Conservation (phyloP, 2,888 invertebrate genomes). For the Orthosia cruda region DNA sequence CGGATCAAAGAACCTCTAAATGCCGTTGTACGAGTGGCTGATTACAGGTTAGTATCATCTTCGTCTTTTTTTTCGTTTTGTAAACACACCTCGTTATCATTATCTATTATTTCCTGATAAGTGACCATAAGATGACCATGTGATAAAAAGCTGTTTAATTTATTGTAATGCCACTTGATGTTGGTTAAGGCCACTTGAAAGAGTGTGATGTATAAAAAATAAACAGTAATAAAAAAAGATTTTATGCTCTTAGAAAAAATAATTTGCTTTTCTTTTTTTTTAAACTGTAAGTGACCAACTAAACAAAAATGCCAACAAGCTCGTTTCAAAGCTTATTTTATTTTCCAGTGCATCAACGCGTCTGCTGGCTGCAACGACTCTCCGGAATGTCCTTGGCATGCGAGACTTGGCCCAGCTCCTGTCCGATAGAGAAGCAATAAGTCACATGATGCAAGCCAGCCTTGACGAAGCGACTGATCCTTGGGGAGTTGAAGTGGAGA, state of each 20-base stretch:
- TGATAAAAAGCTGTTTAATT: neutral
- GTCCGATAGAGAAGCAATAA: slow-evolving; percentile 97
- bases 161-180: neutral
- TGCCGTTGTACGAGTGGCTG: slow-evolving; percentile 94
- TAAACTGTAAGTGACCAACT: neutral
- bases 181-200: too few relatives aligned
- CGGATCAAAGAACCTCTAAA: slow-evolving; percentile 95
- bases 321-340: slow-evolving; percentile 9
- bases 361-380: slow-evolving; percentile 96
- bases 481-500: slow-evolving; percentile 98
- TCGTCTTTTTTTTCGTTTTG: neutral
- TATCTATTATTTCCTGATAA: neutral
- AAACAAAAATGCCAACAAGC: neutral
- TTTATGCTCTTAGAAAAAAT: slow-evolving; percentile 20
- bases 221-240: neutral
- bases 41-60: slow-evolving; percentile 91
- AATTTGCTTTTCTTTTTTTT: too few relatives aligned
- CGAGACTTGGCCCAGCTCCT: slow-evolving; percentile 97
- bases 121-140: too few relatives aligned
- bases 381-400: slow-evolving; percentile 98
- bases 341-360: slow-evolving; percentile 95
- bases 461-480: slow-evolving; percentile 97
- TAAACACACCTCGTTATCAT: neutral
- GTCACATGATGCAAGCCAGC: slow-evolving; percentile 97
- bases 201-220: neutral